Conservation (phyloP, 2,888 invertebrate species). For the Caenorhabditis panamensis region DNA sequence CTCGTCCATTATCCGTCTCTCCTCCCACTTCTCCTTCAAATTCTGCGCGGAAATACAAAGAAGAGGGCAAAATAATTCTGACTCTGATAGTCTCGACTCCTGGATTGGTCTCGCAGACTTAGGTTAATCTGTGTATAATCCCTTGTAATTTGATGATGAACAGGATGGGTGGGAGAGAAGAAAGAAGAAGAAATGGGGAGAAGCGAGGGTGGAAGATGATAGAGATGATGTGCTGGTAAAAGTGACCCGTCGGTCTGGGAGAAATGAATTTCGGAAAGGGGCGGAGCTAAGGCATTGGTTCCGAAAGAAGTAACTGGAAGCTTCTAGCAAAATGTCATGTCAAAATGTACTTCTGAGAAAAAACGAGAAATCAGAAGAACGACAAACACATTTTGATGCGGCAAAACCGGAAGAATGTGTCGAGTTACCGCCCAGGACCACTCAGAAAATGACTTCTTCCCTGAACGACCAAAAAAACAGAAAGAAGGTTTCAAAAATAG, state of each 20-base stretch:
- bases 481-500: slow-evolving; percentile 13
- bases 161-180: slow-evolving; percentile 7
- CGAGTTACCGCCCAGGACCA: slow-evolving; percentile 25
- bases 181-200: background rate
- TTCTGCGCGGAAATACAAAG: background rate
- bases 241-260: slow-evolving; percentile 5
- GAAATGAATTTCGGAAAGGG: slow-evolving; percentile 27
- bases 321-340: no score
- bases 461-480: background rate
- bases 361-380: slow-evolving; percentile 40
- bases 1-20: slow-evolving; percentile 1
- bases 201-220: slow-evolving; percentile 34
- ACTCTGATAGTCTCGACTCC: slow-evolving; percentile 17
- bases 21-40: no score
- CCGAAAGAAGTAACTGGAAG: no score
- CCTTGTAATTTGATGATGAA: slow-evolving; percentile 42
- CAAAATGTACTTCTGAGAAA: slow-evolving; percentile 19
- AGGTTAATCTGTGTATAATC: slow-evolving; percentile 49
- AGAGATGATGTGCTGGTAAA: background rate
- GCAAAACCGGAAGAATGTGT: no score
- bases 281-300: slow-evolving; percentile 36
- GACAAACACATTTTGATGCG: slow-evolving; percentile 10
- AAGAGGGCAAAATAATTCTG: slow-evolving; percentile 34
- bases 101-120: slow-evolving; percentile 48
- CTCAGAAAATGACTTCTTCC: background rate